Base-by-base conservation (phyloP, 1,140 invertebrate genomes). In the Campoletis sonorensis region DNA sequence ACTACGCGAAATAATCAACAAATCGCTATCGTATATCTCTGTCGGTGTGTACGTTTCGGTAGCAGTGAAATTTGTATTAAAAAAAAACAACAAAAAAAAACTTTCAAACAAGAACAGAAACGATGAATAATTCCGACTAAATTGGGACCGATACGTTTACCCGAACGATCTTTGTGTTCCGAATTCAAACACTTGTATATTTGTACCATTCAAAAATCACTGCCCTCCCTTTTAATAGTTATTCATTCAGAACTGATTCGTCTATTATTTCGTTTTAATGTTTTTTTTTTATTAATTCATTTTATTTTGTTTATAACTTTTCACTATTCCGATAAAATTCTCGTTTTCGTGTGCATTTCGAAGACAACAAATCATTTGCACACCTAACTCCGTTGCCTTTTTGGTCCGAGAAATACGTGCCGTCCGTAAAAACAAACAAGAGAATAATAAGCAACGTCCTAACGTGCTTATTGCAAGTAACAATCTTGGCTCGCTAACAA, bases 1-100 rank as follows among this genome's bases (percentile, higher is more conserved):
- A 45, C 2, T 45, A 45, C 40, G 7, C 40, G 40, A 45, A 10
- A 10, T 45, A 45, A 10, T 45, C 40, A 45, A 45, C 40, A 13
- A 45, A 45, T 79, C 80, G 83, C 85, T 79, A 77, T 81, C 77
- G 75, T 77, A 79, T 78, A 75, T 71, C 82, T 81, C 83, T 45
- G 8, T 45, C 40, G 40, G 40, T 45, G 40, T 45, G 40, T 45
- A 45, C 2, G 40, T 45, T 45, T 45, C 40, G 40, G 40, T 45
- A 45, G 40, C 40, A 45, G 11, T 54, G 51, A 54, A 54, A 54
- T 54, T 54, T 54, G 18, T n/a, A n/a, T 4, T 8, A 54, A 64
- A 23, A 64, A n/a, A 61, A 23, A 61, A 61, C 13, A 23, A 61
- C 4, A 61, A 61, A 61, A 33, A 33, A 33, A n/a, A 58, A 58